phyloP scores from a whole-genome alignment of 2,797 vertebrate species.

The Fratercula arctica region DNA sequence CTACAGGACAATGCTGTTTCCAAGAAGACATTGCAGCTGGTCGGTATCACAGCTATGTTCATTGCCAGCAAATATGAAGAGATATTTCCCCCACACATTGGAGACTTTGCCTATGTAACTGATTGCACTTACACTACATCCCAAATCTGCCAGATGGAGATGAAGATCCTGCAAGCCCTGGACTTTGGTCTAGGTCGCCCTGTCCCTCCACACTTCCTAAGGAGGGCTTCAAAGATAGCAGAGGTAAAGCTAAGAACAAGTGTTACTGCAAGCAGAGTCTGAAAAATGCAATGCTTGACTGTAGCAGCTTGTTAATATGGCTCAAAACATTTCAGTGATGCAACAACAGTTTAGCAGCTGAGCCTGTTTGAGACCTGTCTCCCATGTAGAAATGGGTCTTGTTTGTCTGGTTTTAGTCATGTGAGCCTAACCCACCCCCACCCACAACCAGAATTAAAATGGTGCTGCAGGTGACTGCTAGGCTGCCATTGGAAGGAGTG shows the following conservation, averaged over 20 bases:
- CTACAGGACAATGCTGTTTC: slow-evolving; percentile 80
- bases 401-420: not conserved
- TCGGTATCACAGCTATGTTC: slow-evolving; percentile 76
- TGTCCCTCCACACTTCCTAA: slow-evolving; percentile 65
- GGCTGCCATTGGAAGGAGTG: not conserved
- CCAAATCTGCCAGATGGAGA: slow-evolving; percentile 72
- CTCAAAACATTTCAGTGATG: not conserved
- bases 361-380: not conserved
- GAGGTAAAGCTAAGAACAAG: slow-evolving; percentile 40
- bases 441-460: not conserved
- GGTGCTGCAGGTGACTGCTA: not conserved
- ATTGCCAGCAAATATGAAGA: slow-evolving; percentile 76
- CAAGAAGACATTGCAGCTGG: slow-evolving; percentile 85
- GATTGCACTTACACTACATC: slow-evolving; percentile 45
- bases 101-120: slow-evolving; percentile 62
- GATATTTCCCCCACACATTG: slow-evolving; percentile 23
- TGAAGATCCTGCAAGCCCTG: slow-evolving; percentile 69
- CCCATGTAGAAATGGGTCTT: not conserved
- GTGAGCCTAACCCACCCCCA: not conserved
- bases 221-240: slow-evolving; percentile 59
- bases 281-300: not conserved
- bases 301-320: not conserved
- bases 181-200: slow-evolving; percentile 61
- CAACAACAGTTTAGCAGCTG: not conserved
- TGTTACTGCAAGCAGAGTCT: not conserved